phyloP scores from a whole-genome alignment of 2,797 vertebrate species.

The Sternarchorhynchus goeldii region DNA sequence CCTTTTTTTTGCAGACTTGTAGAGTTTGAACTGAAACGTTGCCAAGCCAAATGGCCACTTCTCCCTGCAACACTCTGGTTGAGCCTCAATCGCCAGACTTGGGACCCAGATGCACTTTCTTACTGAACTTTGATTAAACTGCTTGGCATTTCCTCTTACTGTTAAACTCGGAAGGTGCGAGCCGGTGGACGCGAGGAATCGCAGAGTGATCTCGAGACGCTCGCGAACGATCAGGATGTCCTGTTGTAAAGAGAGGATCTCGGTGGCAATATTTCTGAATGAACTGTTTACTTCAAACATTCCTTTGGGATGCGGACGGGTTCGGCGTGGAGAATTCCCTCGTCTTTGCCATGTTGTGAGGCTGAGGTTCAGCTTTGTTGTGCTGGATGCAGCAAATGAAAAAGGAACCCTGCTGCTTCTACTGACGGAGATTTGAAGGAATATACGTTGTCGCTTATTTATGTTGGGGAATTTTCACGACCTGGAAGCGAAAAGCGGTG shows the following conservation, averaged over 20 bases:
- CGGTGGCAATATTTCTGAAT: slow-evolving; percentile 63
- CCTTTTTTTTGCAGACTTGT: slow-evolving; percentile 34
- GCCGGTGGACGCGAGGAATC: slow-evolving; percentile 14
- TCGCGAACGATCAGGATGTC: slow-evolving; percentile 7
- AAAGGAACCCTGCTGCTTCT: slow-evolving; percentile 63
- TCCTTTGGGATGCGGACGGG: slow-evolving; percentile 65
- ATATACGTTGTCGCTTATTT: slow-evolving; percentile 47
- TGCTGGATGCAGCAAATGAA: slow-evolving; percentile 69
- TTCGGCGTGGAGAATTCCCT: slow-evolving; percentile 42
- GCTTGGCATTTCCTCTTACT: slow-evolving; percentile 60
- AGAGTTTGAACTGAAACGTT: slow-evolving; percentile 56
- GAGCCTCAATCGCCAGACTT: slow-evolving; percentile 51
- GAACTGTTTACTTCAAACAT: slow-evolving; percentile 75
- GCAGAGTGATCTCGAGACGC: slow-evolving; percentile 11
- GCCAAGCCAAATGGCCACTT: slow-evolving; percentile 58
- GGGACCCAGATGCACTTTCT: slow-evolving; percentile 61
- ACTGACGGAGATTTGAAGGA: slow-evolving; percentile 48
- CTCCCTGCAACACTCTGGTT: slow-evolving; percentile 56
- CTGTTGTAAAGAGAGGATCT: slow-evolving; percentile 64
- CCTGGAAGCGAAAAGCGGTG: slow-evolving; percentile 11
- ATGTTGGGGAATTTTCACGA: slow-evolving; percentile 36
- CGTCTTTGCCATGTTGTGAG: slow-evolving; percentile 49
- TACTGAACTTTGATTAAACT: slow-evolving; percentile 39
- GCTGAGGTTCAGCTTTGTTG: slow-evolving; percentile 62
- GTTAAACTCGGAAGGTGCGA: slow-evolving; percentile 60